A percentile compares a stretch with the other conserved stretches of the same genome.
Conservation (phyloP, 92 coral and sea anemone species). For the Diadumene lineata region DNA sequence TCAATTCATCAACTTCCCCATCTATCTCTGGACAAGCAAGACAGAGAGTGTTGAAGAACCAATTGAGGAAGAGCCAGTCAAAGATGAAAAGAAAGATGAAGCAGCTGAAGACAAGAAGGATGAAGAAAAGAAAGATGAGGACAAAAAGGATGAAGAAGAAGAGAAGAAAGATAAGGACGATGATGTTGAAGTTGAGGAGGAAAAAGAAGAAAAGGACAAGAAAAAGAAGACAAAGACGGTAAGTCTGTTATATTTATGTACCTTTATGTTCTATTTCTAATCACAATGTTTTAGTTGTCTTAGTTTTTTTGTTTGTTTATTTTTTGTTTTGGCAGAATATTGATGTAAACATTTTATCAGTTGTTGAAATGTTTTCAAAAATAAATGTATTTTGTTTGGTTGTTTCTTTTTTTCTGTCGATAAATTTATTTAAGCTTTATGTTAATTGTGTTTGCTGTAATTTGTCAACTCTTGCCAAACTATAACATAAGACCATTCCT, state of each 20-base stretch:
- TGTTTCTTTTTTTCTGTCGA: not conserved
- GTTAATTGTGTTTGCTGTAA: not conserved
- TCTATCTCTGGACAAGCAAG: slow-evolving; percentile 98
- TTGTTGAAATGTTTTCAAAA: too few relatives aligned
- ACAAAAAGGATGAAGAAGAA: slow-evolving; percentile 58
- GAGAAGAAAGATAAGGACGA: slow-evolving; percentile 57
- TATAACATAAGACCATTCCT: not conserved
- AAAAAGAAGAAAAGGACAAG: slow-evolving; percentile 90
- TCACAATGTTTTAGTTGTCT: not conserved
- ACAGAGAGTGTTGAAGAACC: slow-evolving; percentile 94
- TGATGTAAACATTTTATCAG: too few relatives aligned
- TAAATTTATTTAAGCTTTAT: not conserved
- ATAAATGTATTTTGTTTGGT: too few relatives aligned
- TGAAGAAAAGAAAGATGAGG: slow-evolving; percentile 54
- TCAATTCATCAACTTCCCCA: slow-evolving; percentile 99
- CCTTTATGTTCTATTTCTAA: not conserved
- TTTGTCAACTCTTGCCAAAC: not conserved
- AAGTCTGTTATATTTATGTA: not conserved
- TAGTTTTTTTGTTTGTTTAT: not conserved
- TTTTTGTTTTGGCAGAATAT: too few relatives aligned
- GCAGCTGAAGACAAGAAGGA: slow-evolving; percentile 70
- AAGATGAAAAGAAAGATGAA: slow-evolving; percentile 56
- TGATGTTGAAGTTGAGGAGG: slow-evolving; percentile 84
- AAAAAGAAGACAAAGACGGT: slow-evolving; percentile 97
- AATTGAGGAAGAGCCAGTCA: slow-evolving; percentile 83